phyloP scores from a whole-genome alignment of 2,797 vertebrate genomes.

The Gymnopithys bicolor region DNA sequence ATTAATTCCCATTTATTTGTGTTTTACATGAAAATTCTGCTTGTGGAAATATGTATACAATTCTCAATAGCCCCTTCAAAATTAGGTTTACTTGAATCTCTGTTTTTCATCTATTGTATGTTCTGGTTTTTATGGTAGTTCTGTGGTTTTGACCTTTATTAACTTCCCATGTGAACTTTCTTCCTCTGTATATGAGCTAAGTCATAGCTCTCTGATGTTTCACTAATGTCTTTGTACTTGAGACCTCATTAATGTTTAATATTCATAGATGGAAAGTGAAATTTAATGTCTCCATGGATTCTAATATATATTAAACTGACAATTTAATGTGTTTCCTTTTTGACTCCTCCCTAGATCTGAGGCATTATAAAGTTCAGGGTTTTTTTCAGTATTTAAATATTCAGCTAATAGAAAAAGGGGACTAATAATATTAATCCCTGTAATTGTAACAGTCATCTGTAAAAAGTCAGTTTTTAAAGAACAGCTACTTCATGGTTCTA shows the following conservation, averaged over 20 bases:
- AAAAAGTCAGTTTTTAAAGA: constrained; percentile 52
- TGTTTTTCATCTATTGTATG: background rate
- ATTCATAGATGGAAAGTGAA: constrained; percentile 50
- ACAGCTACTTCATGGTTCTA: background rate
- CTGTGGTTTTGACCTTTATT: constrained; percentile 51
- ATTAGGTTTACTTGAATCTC: background rate
- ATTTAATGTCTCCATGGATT: constrained; percentile 35
- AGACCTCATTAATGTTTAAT: constrained; percentile 61
- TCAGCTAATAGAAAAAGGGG: constrained; percentile 5
- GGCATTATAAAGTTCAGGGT: constrained; percentile 36
- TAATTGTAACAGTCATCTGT: constrained; percentile 8
- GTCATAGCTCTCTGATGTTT: constrained; percentile 55
- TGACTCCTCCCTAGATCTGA: constrained; percentile 26
- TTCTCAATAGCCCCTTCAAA: background rate
- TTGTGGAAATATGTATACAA: background rate
- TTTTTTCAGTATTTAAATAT: constrained; percentile 7
- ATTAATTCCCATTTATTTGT: background rate
- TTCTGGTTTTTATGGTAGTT: constrained; percentile 39
- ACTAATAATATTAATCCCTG: constrained; percentile 52
- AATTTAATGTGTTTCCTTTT: constrained; percentile 55
- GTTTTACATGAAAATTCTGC: background rate
- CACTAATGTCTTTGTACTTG: constrained; percentile 55
- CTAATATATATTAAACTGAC: constrained; percentile 43
- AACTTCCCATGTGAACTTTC: constrained; percentile 29
- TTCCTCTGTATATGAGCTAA: background rate